Conservation (phyloP, 2,888 invertebrate genomes). For the Pycnomerus fuliginosus region DNA sequence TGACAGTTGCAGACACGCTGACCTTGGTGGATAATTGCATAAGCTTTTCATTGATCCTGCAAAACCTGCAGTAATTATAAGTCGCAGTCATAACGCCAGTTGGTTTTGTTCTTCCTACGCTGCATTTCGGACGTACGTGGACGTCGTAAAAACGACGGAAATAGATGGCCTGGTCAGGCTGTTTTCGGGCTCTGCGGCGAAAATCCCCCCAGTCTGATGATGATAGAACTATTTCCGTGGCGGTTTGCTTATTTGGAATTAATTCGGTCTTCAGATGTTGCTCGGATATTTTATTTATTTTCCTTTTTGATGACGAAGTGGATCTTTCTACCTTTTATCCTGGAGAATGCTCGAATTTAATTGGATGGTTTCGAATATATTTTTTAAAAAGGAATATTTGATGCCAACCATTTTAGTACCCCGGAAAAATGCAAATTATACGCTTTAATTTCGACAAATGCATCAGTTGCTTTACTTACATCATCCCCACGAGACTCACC, state of each 20-base stretch:
- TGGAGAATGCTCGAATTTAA: constrained; percentile 28
- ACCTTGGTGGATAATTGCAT: background rate
- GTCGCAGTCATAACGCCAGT: too few relatives aligned
- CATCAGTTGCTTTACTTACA: constrained; percentile 14
- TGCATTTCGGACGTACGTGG: too few relatives aligned
- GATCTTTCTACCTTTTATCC: constrained; percentile 32
- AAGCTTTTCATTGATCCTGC: too few relatives aligned
- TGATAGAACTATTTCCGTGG: too few relatives aligned
- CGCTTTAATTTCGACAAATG: constrained; percentile 17
- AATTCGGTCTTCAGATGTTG: background rate
- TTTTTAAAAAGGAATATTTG: constrained; percentile 24
- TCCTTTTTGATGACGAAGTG: constrained; percentile 32
- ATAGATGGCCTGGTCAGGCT: background rate
- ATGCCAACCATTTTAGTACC: constrained; percentile 18
- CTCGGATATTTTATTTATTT: constrained; percentile 20
- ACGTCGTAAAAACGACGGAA: constrained; percentile 2
- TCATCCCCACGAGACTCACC: constrained; percentile 8
- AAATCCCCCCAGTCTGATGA: too few relatives aligned
- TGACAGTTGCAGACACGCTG: background rate
- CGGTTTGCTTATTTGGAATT: constrained; percentile 1
- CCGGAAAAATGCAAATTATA: constrained; percentile 21
- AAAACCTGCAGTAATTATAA: too few relatives aligned
- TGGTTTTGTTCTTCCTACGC: too few relatives aligned
- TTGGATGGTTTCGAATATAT: constrained; percentile 26
- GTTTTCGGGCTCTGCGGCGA: too few relatives aligned